These are phyloP conservation scores for Spodoptera litura DNA, from an alignment of 1,140 invertebrate genomes.

Conservation along the genomic window DNA sequence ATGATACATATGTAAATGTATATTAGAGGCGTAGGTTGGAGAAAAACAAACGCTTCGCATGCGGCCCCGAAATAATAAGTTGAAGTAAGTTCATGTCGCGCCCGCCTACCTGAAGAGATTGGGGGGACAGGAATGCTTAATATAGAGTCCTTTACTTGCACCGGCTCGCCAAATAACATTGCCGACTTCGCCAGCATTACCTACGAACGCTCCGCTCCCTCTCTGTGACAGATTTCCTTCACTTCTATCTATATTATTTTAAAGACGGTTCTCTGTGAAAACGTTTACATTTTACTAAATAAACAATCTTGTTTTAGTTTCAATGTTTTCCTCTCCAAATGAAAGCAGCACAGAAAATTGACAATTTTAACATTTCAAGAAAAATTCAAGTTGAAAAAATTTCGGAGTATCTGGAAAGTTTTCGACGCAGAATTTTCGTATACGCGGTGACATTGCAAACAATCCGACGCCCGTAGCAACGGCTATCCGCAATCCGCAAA, in stretches of 20 bases:
- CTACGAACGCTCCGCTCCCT: slow-evolving; percentile 58
- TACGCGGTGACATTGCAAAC: slow-evolving; percentile 27
- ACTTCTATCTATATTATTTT: slow-evolving; percentile 41
- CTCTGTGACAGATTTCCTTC: slow-evolving; percentile 64
- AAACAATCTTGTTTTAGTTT: slow-evolving; percentile 29
- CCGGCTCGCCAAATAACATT: slow-evolving; percentile 78
- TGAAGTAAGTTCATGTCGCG: slow-evolving; percentile 76
- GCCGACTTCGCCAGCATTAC: slow-evolving; percentile 70
- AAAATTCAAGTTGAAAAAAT: slow-evolving; percentile 9
- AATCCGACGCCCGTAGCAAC: slow-evolving; percentile 33
- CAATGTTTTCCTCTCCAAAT: slow-evolving; percentile 26
- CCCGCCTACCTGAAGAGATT: slow-evolving; percentile 80
- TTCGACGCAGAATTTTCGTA: slow-evolving; percentile 16
- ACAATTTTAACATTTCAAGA: slow-evolving; percentile 24
- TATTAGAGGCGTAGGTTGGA: slow-evolving; percentile 69
- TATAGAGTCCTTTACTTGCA: slow-evolving; percentile 82
- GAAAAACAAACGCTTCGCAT: slow-evolving; percentile 79
- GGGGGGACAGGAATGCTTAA: slow-evolving; percentile 82
- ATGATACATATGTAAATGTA: slow-evolving; percentile 69
- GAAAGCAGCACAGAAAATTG: slow-evolving; percentile 20
- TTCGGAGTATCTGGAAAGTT: slow-evolving; percentile 24
- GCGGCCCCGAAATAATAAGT: slow-evolving; percentile 80
- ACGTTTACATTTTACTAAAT: slow-evolving; percentile 23
- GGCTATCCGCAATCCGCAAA: slow-evolving; percentile 53
- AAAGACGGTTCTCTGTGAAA: slow-evolving; percentile 17